These are phyloP conservation scores for Montifringilla adamsi DNA, from an alignment of 2,113 vertebrate genomes.

Conservation along the genomic window DNA sequence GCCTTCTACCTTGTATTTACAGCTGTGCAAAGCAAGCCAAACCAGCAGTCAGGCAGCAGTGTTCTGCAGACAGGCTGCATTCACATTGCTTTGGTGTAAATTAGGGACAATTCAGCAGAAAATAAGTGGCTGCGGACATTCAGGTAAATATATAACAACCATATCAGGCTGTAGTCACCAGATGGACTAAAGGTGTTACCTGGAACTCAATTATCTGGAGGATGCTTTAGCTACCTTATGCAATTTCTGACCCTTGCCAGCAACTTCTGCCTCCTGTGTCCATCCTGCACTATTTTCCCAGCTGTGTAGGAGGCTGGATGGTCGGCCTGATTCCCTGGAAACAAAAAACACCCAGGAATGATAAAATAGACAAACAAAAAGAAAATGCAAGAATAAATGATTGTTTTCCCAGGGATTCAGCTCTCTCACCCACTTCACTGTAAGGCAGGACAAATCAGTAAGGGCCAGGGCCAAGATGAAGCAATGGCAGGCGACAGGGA, in stretches of 20 bases:
- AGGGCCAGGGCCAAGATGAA: neutral
- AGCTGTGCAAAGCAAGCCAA: neutral
- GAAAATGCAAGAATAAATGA: neutral
- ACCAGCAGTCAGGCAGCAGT: neutral
- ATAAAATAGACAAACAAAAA: neutral
- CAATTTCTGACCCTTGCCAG: neutral
- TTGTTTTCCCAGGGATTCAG: neutral
- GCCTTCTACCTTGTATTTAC: slow-evolving; percentile 17
- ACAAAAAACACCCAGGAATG: neutral
- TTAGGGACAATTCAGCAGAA: neutral
- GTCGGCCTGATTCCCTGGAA: neutral
- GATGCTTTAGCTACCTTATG: neutral
- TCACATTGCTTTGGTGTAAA: neutral
- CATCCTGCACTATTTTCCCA: neutral
- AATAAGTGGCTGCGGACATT: neutral
- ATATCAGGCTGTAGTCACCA: neutral
- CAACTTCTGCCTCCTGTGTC: neutral
- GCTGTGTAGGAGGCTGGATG: neutral
- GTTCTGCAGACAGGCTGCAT: neutral
- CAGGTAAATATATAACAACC: neutral
- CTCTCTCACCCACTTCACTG: neutral
- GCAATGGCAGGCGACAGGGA: neutral
- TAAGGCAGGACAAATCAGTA: neutral
- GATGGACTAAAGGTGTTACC: neutral
- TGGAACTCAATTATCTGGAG: accelerated